Percentiles rank a stretch among this genome's conserved stretches.
These are phyloP conservation scores for Campoletis raptor DNA, from an alignment of 2,888 invertebrate species.

Conservation along the genomic window DNA sequence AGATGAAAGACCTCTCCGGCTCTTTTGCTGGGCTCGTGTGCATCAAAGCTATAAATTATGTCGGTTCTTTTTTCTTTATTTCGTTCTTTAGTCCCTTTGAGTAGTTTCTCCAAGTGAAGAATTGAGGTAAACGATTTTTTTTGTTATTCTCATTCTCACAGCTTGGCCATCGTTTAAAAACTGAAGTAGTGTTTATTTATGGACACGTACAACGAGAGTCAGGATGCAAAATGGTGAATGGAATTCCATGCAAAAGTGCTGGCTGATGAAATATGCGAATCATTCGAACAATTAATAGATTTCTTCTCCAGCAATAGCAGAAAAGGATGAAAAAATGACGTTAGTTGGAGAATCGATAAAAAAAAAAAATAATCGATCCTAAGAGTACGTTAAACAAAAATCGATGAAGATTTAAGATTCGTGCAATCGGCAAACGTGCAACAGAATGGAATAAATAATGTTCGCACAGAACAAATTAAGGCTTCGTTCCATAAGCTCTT, in stretches of 20 bases:
- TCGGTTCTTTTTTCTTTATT: slow-evolving; percentile 2
- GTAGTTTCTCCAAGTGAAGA: slow-evolving; percentile 11
- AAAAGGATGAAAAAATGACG: background rate
- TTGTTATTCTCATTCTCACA: slow-evolving; percentile 19
- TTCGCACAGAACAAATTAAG: background rate
- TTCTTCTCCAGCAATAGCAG: background rate
- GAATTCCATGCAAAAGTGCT: slow-evolving; percentile 14
- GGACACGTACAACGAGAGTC: background rate
- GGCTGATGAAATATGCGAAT: background rate
- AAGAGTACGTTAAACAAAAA: background rate
- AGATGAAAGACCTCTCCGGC: slow-evolving; percentile 9
- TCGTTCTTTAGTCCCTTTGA: slow-evolving; percentile 15
- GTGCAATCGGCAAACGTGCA: background rate
- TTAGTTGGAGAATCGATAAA: background rate
- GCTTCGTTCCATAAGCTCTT: background rate
- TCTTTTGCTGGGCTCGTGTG: slow-evolving; percentile 24
- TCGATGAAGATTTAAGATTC: background rate
- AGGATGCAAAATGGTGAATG: background rate
- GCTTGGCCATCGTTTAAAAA: slow-evolving; percentile 10
- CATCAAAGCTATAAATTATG: slow-evolving; percentile 29
- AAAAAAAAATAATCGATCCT: background rate
- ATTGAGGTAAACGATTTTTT: slow-evolving; percentile 13
- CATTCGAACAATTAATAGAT: background rate
- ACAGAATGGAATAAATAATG: background rate
- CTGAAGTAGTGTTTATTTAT: slow-evolving; percentile 23